These are phyloP conservation scores for Drosophila melanica DNA, from an alignment of 1,140 invertebrate species.

Conservation along the genomic window DNA sequence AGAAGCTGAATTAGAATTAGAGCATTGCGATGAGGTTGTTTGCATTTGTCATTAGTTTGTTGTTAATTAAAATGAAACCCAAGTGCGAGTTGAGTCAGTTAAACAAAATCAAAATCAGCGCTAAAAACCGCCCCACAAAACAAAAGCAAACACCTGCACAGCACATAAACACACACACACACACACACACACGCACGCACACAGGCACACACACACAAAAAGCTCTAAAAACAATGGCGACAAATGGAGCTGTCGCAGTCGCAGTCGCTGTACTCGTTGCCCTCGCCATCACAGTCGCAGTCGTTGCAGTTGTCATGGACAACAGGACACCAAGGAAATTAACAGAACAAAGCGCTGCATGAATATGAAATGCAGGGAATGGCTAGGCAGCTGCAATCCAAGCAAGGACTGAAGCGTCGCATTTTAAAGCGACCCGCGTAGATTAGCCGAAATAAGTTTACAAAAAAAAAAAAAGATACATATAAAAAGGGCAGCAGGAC, in stretches of 20 bases:
- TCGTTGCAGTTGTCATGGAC: conserved; percentile 58
- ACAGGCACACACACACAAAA: conserved; percentile 41
- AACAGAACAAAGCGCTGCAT: conserved; percentile 67
- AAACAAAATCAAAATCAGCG: conserved; percentile 70
- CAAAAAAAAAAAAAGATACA: not conserved
- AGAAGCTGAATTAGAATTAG: conserved; percentile 37
- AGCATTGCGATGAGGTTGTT: conserved; percentile 37
- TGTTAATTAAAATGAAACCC: conserved; percentile 78
- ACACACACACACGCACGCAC: conserved; percentile 18
- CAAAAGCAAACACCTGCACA: conserved; percentile 72
- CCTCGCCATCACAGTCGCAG: conserved; percentile 16
- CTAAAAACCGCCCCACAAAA: conserved; percentile 75
- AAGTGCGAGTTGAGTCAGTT: conserved; percentile 62
- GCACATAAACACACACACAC: conserved; percentile 7
- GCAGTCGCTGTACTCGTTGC: conserved; percentile 13
- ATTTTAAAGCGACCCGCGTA: conserved; percentile 33
- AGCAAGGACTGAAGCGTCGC: conserved; percentile 15
- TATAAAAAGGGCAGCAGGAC: conserved; percentile 33
- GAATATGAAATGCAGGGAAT: conserved; percentile 43
- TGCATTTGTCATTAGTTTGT: conserved; percentile 76
- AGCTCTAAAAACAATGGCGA: conserved; percentile 64
- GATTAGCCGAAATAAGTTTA: conserved; percentile 36
- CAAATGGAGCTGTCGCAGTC: conserved; percentile 65
- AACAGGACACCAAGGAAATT: conserved; percentile 78
- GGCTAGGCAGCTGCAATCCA: conserved; percentile 4